Conservation (phyloP, 2,888 invertebrate genomes). For the Diabrotica balteata region DNA sequence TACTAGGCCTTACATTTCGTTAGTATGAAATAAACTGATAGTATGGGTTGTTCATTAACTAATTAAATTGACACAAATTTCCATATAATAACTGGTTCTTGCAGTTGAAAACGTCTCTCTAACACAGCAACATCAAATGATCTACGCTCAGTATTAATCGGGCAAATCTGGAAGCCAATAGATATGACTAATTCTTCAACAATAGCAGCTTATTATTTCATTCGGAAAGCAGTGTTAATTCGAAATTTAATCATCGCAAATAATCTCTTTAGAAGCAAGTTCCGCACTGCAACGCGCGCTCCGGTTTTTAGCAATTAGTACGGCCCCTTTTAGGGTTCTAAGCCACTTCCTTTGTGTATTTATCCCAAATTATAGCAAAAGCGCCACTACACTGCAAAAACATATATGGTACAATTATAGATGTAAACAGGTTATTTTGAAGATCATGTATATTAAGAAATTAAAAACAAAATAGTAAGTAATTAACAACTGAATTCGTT, state of each 20-base stretch:
- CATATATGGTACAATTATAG: conserved; percentile 31
- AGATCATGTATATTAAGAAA: too few species aligned
- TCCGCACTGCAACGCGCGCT: conserved; percentile 7
- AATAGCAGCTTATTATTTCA: conserved; percentile 31
- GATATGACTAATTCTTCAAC: conserved; percentile 23
- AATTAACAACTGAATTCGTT: too few species aligned
- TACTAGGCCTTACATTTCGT: too few species aligned
- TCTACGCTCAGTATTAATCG: too few species aligned
- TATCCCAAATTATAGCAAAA: background rate
- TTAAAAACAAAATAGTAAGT: too few species aligned
- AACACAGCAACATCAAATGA: too few species aligned
- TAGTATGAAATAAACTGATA: too few species aligned
- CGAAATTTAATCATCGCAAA: conserved; percentile 33
- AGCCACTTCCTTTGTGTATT: conserved; percentile 35
- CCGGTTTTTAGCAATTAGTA: conserved; percentile 35
- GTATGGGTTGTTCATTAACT: too few species aligned
- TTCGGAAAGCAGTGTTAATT: conserved; percentile 25
- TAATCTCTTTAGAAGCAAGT: conserved; percentile 26
- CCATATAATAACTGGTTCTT: too few species aligned
- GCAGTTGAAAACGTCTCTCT: too few species aligned
- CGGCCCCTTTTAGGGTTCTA: conserved; percentile 23
- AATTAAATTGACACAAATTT: too few species aligned
- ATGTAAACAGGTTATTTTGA: too few species aligned
- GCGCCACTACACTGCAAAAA: background rate
- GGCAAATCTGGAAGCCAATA: conserved; percentile 5